Conservation (phyloP, 2,888 invertebrate genomes). For the Acheta domesticus region DNA sequence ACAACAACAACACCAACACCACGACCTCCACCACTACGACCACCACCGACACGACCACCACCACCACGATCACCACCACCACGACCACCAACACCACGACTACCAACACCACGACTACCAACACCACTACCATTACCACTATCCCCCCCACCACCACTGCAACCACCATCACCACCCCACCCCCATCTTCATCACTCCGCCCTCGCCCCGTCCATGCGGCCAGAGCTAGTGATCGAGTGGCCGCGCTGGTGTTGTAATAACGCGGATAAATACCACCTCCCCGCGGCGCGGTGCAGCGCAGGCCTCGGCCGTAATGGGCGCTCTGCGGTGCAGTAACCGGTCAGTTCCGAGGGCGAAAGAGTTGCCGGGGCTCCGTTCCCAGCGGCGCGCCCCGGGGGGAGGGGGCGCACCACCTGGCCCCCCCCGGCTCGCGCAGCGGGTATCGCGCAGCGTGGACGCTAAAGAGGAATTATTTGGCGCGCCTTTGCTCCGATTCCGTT, state of each 20-base stretch:
- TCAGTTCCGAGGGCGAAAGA: background rate
- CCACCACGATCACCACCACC: no score
- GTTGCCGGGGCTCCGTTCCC: background rate
- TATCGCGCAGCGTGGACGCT: no score
- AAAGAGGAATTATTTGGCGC: no score
- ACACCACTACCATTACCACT: no score
- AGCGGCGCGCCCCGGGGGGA: background rate
- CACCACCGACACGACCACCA: background rate
- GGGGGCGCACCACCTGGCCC: no score
- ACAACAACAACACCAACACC: background rate
- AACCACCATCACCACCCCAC: background rate
- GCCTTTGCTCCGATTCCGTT: no score
- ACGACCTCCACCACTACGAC: background rate
- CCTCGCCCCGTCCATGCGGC: background rate
- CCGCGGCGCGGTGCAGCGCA: background rate
- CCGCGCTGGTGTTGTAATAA: constrained; percentile 11
- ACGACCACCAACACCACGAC: no score
- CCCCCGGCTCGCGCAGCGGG: no score
- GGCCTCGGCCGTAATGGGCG: background rate
- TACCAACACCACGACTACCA: background rate
- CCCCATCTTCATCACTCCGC: background rate
- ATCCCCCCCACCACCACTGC: background rate
- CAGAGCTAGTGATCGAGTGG: background rate
- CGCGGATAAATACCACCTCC: background rate
- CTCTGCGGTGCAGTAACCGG: background rate